These are phyloP conservation scores for Bombus affinis DNA, from an alignment of 1,140 invertebrate species.

Conservation along the genomic window DNA sequence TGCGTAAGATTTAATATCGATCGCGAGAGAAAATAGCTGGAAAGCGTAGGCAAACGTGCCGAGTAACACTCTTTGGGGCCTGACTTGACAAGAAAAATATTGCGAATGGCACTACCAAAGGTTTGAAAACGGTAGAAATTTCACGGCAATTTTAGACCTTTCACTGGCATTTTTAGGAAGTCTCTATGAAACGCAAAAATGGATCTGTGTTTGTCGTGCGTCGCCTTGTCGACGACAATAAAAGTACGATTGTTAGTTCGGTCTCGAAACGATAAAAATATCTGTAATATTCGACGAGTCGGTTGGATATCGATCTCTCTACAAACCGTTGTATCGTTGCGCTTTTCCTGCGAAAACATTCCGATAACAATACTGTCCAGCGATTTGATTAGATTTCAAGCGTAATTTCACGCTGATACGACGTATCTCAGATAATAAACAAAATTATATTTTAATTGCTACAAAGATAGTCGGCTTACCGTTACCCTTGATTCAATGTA, in stretches of 20 bases:
- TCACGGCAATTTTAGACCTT: not conserved
- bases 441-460: not conserved
- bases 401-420: not conserved
- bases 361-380: not conserved
- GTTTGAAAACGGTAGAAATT: conserved; percentile 1
- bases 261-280: not conserved
- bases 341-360: not conserved
- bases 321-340: not conserved
- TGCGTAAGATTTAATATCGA: not conserved
- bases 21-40: not conserved
- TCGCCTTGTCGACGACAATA: not conserved
- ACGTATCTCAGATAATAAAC: too few relatives aligned
- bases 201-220: not conserved
- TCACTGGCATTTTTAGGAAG: conserved; percentile 6
- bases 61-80: too few relatives aligned
- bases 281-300: not conserved
- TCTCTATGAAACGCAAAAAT: not conserved
- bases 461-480: not conserved
- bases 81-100: not conserved
- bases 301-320: not conserved
- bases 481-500: not conserved
- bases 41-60: not conserved
- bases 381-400: not conserved
- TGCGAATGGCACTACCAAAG: conserved; percentile 11
- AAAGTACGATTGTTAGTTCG: not conserved